A percentile compares a stretch with the other conserved stretches of the same genome.
These are phyloP conservation scores for Dysidea cf. avara DNA, from an alignment of 37 sponge, comb jelly and placozoan species.

Conservation along the genomic window DNA sequence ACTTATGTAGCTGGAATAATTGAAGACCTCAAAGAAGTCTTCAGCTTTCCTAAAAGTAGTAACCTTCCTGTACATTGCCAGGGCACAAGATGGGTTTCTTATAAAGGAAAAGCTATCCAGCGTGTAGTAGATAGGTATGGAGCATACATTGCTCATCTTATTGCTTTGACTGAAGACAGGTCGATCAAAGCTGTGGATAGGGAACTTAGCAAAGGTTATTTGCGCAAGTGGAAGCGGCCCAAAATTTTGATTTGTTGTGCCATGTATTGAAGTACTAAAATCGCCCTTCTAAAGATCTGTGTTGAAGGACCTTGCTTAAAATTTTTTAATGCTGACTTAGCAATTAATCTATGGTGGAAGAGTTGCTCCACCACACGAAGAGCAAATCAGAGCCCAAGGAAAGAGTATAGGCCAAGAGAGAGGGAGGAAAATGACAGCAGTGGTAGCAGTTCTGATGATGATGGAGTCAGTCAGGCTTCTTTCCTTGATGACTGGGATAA, in stretches of 20 bases:
- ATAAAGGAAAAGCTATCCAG: slow-evolving; percentile 10
- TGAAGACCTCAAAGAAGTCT: slow-evolving; percentile 11
- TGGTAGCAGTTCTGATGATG: no score
- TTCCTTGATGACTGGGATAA: no score
- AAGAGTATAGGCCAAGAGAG: no score
- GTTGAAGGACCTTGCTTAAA: slow-evolving; percentile 19
- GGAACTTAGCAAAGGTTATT: not conserved
- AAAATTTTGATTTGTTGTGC: slow-evolving; percentile 30
- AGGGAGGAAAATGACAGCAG: no score
- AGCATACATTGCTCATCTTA: slow-evolving; percentile 11
- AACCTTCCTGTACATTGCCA: slow-evolving; percentile 15
- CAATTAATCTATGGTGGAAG: slow-evolving; percentile 33
- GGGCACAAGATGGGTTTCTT: slow-evolving; percentile 25
- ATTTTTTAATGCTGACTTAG: slow-evolving; percentile 6
- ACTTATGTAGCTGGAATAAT: slow-evolving; percentile 14
- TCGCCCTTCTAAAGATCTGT: slow-evolving; percentile 28
- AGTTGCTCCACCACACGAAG: slow-evolving; percentile 10
- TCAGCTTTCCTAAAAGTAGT: slow-evolving; percentile 8
- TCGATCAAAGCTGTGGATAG: slow-evolving; percentile 4
- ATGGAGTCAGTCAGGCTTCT: no score
- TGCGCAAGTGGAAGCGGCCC: slow-evolving; percentile 22
- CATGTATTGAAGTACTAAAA: no score
- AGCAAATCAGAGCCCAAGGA: slow-evolving; percentile 20
- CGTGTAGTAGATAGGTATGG: slow-evolving; percentile 21
- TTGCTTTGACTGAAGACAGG: slow-evolving; percentile 3